Base-by-base conservation (phyloP, 2,888 invertebrate genomes). In the Perithous albicinctus region DNA sequence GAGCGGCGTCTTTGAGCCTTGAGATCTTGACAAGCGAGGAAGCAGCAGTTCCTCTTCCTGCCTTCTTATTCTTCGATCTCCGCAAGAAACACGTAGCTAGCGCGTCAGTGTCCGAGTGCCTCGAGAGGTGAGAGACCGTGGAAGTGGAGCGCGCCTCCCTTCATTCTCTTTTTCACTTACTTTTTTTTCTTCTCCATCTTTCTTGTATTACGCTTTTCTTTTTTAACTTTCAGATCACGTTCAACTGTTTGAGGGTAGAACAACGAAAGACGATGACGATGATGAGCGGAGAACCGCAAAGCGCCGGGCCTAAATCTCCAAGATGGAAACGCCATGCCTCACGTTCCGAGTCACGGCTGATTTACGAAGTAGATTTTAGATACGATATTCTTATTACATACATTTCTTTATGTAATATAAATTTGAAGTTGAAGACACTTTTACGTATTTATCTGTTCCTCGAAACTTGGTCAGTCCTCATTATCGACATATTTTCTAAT, bases 361-460 rank as follows among this genome's bases (percentile, higher is more conserved):
- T 67, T 61, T 59, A 61, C 76, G 35, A 61, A 76, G 76, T 67
- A 38, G 76, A 67, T 76, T 76, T 67, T 59, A 59, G 72, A 72
- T 72, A 59, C 43, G 59, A 69, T 54, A 41, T 69, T 38, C 41
- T 41, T 69, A 54, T 63, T 56, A 51, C 23, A 51, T n/a, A n/a
- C n/a, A n/a, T n/a, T n/a, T n/a, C n/a, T n/a, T n/a, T n/a, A n/a
- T n/a, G n/a, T n/a, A n/a, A n/a, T n/a, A n/a, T n/a, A n/a, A n/a
- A n/a, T n/a, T n/a, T n/a, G n/a, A n/a, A n/a, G n/a, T n/a, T n/a
- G n/a, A n/a, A n/a, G n/a, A n/a, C n/a, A n/a, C n/a, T n/a, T n/a
- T n/a, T n/a, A n/a, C n/a, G n/a, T n/a, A n/a, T n/a, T n/a, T n/a
- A n/a, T n/a, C n/a, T n/a, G n/a, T n/a, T n/a, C n/a, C n/a, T n/a